A percentile compares a stretch with the other conserved stretches of the same genome.
These are phyloP conservation scores for Gymnocheta viridis DNA, from an alignment of 2,888 invertebrate genomes.

Conservation along the genomic window DNA sequence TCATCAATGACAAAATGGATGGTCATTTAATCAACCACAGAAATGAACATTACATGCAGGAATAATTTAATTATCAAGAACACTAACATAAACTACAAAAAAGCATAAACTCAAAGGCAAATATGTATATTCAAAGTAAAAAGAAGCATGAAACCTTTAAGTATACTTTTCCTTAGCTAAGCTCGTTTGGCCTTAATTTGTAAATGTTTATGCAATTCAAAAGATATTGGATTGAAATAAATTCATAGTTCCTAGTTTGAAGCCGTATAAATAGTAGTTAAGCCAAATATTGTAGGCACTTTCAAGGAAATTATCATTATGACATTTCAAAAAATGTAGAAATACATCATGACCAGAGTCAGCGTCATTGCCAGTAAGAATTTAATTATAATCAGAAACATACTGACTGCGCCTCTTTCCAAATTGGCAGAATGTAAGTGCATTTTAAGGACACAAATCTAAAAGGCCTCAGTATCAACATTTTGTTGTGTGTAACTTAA, in stretches of 20 bases:
- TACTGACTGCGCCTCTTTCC: background rate
- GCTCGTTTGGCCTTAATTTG: background rate
- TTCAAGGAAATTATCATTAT: background rate
- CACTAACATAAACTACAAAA: background rate
- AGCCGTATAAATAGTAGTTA: background rate
- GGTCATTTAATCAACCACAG: background rate
- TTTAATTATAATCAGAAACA: constrained; percentile 18
- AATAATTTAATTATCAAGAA: constrained; percentile 19
- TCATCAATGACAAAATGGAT: background rate
- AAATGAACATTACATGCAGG: background rate
- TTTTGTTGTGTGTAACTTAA: background rate
- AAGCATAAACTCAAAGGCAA: background rate
- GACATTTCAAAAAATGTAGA: background rate
- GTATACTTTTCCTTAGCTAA: background rate
- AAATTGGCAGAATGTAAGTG: background rate
- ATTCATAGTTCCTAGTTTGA: background rate
- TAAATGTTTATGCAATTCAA: background rate
- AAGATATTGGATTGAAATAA: background rate
- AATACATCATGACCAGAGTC: background rate
- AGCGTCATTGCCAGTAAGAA: constrained; percentile 26
- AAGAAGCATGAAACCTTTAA: background rate
- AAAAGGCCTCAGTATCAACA: constrained; percentile 27
- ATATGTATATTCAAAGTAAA: background rate
- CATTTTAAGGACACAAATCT: constrained; percentile 1
- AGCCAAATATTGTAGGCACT: background rate